Conservation (phyloP, 2,113 vertebrate genomes). For the Varanus komodoensis region DNA sequence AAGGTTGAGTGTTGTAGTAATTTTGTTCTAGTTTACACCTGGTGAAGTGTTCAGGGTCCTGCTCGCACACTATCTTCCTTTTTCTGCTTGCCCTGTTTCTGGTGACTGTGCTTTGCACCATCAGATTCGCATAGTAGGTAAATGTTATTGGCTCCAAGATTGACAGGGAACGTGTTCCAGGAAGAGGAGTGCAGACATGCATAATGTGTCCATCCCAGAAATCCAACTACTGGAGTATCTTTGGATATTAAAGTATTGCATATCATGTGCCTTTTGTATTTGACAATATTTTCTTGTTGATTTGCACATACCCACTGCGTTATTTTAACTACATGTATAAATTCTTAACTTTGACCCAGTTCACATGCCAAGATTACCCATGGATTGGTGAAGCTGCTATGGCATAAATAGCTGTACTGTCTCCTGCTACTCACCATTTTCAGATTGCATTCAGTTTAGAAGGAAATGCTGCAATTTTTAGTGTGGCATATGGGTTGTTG, state of each 20-base stretch:
- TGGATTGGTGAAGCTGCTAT: too few species aligned
- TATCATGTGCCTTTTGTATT: conserved; percentile 46
- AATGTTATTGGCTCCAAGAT: background rate
- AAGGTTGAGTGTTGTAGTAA: background rate
- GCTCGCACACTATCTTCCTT: background rate
- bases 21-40: background rate
- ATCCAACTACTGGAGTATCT: background rate
- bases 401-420: too few species aligned
- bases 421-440: too few species aligned
- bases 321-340: conserved; percentile 11
- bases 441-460: too few species aligned
- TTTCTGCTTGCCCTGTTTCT: background rate
- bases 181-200: background rate
- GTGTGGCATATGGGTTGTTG: too few species aligned
- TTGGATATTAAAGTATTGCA: conserved; percentile 32
- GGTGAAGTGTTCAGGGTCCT: background rate
- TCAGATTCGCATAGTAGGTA: background rate
- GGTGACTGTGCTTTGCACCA: background rate
- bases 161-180: background rate
- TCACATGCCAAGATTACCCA: too few species aligned
- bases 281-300: conserved; percentile 27
- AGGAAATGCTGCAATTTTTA: too few species aligned
- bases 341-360: conserved; percentile 10
- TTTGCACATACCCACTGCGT: conserved; percentile 25
- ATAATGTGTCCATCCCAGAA: background rate